A percentile compares a stretch with the other conserved stretches of the same genome.
Conservation (phyloP, 2,113 vertebrate genomes). For the Indicator maculatus region DNA sequence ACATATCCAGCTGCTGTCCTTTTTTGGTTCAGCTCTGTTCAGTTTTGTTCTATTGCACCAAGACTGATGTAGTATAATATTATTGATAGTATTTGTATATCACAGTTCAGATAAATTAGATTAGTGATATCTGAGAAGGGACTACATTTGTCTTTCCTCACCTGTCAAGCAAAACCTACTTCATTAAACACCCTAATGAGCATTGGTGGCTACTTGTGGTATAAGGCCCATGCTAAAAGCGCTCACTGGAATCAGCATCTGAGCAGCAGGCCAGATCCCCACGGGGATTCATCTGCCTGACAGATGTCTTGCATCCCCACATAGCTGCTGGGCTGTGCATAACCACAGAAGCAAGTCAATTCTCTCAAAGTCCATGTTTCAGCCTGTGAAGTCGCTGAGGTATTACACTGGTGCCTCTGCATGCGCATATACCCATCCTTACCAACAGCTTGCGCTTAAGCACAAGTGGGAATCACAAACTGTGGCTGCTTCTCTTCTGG, state of each 20-base stretch:
- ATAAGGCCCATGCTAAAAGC: not conserved
- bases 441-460: not conserved
- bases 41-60: not conserved
- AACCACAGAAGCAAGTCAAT: not conserved
- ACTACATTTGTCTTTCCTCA: not conserved
- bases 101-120: not conserved
- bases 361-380: not conserved
- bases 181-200: not conserved
- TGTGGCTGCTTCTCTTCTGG: not conserved
- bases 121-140: not conserved
- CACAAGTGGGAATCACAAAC: not conserved
- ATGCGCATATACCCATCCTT: rapidly evolving
- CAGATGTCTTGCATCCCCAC: not conserved
- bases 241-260: not conserved
- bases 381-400: rapidly evolving
- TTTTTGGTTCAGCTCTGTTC: not conserved
- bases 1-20: not conserved
- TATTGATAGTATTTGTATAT: not conserved
- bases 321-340: not conserved
- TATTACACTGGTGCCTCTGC: not conserved
- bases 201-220: not conserved
- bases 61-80: not conserved
- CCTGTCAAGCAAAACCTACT: not conserved
- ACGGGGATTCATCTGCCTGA: not conserved
- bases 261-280: not conserved